Evolutionary conservation across 2,888 invertebrate genomes (phyloP).

Genomic region (Rhingia rostrata): DNA sequence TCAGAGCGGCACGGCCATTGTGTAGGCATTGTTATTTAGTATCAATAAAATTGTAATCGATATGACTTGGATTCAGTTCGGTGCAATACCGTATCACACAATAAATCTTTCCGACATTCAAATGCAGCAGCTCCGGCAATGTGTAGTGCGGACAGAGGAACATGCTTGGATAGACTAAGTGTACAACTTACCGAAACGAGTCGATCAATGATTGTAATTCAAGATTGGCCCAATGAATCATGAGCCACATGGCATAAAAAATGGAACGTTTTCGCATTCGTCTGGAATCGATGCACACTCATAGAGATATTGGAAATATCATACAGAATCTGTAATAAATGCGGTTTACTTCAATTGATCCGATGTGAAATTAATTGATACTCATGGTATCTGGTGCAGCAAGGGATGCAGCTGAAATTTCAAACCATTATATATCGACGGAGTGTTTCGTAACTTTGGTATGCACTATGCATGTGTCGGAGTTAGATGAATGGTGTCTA

Average conservation of each 20-base stretch:
- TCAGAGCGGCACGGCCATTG: constrained; percentile 31
- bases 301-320: constrained; percentile 30
- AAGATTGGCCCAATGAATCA: constrained; percentile 70
- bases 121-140: constrained; percentile 36
- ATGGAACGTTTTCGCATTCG: constrained; percentile 36
- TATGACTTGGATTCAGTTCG: constrained; percentile 68
- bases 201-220: constrained; percentile 70
- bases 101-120: constrained; percentile 65
- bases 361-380: constrained; percentile 63
- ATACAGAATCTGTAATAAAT: constrained; percentile 27
- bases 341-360: constrained; percentile 60
- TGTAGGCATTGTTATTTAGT: constrained; percentile 73
- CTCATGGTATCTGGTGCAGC: constrained; percentile 11
- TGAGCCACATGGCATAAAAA: constrained; percentile 57
- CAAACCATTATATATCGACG: constrained; percentile 27
- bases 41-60: constrained; percentile 74
- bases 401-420: constrained; percentile 42
- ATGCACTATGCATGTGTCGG: neutral
- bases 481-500: neutral
- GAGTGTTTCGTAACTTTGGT: constrained; percentile 35
- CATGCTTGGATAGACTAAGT: constrained; percentile 37
- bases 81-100: constrained; percentile 67
- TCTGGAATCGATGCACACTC: constrained; percentile 13
- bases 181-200: constrained; percentile 64
- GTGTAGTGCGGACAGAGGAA: constrained; percentile 5